Percentiles rank a stretch among this genome's conserved stretches.
Evolutionary conservation across 2,797 vertebrate species (phyloP).

Genomic region (Harpagifer antarcticus): DNA sequence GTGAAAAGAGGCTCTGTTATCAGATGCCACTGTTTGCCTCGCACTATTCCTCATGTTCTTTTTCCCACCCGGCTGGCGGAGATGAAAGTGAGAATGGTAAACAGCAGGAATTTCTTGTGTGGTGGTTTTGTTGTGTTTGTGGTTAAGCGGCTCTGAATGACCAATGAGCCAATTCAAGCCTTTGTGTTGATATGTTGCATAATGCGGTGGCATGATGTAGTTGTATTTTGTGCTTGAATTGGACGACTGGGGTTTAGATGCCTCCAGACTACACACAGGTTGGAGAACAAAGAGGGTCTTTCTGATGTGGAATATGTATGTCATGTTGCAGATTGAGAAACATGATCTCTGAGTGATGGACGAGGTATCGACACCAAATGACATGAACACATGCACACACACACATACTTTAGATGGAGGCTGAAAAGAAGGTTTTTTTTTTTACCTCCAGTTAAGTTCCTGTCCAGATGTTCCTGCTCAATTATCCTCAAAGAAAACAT

Average conservation of each 20-base stretch:
- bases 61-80: conserved; percentile 10
- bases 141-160: conserved; percentile 16
- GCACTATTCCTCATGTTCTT: conserved; percentile 13
- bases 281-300: conserved; percentile 24
- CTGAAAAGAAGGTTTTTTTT: conserved; percentile 3
- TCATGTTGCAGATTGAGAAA: conserved; percentile 17
- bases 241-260: not conserved
- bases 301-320: conserved; percentile 27
- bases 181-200: conserved; percentile 21
- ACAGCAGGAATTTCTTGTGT: conserved; percentile 11
- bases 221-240: conserved; percentile 4
- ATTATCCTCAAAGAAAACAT: conserved; percentile 58
- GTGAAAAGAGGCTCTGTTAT: not conserved
- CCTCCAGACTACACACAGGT: conserved; percentile 22
- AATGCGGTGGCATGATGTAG: conserved; percentile 8
- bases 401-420: not conserved
- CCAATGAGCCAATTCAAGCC: not conserved
- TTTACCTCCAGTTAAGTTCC: conserved; percentile 29
- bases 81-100: conserved; percentile 1
- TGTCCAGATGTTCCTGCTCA: conserved; percentile 65
- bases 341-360: not conserved
- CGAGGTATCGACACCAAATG: not conserved
- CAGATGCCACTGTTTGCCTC: conserved; percentile 8
- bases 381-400: not conserved
- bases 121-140: conserved; percentile 27